Conservation (phyloP, 2,888 invertebrate genomes). For the Pimpla rufipes region DNA sequence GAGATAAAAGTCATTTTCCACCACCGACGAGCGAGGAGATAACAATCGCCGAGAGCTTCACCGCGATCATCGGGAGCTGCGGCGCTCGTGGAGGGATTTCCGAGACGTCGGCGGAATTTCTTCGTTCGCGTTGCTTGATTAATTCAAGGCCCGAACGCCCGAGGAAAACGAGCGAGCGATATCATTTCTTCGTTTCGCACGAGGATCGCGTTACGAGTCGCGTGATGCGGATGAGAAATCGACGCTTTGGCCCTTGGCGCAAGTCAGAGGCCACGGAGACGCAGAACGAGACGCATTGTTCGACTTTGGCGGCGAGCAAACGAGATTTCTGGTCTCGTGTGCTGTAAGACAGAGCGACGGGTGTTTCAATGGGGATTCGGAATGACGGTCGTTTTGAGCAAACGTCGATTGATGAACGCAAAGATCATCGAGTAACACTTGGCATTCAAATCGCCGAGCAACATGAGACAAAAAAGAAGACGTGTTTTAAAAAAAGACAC, state of each 20-base stretch:
- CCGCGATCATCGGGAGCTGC: background rate
- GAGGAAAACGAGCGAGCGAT: background rate
- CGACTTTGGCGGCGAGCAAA: background rate
- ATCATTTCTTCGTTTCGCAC: constrained; percentile 13
- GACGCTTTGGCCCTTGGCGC: background rate
- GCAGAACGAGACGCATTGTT: constrained; percentile 11
- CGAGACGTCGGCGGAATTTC: background rate
- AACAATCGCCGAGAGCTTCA: background rate
- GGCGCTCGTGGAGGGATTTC: background rate
- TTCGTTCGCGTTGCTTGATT: constrained; percentile 1
- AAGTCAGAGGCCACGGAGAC: constrained; percentile 2
- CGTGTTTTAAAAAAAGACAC: too few relatives aligned
- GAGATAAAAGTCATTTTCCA: constrained; percentile 11
- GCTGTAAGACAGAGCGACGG: background rate
- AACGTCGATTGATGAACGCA: too few relatives aligned
- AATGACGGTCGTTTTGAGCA: too few relatives aligned
- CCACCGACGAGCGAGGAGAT: constrained; percentile 12
- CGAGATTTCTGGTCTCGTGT: background rate
- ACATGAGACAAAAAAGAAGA: too few relatives aligned
- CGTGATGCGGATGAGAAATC: constrained; percentile 3
- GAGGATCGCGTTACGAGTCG: constrained; percentile 19
- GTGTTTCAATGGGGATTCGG: too few relatives aligned
- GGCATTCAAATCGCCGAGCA: too few relatives aligned
- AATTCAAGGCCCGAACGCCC: constrained; percentile 27
- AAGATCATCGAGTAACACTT: too few relatives aligned